A percentile compares a stretch with the other conserved stretches of the same genome.
phyloP scores from a whole-genome alignment of 2,797 vertebrate species.

The Sebastes diaconus region DNA sequence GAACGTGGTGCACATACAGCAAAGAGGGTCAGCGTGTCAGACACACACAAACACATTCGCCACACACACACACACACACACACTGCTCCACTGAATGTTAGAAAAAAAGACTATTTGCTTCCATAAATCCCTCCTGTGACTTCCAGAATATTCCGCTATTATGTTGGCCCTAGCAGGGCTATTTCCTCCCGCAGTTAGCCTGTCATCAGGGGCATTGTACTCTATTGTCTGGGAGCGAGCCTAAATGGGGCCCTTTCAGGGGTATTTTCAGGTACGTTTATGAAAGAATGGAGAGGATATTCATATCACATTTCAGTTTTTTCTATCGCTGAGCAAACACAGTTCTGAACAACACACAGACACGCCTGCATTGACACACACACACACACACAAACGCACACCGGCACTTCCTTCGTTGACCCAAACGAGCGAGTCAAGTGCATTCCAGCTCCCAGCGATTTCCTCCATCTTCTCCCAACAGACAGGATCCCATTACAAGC shows the following conservation, averaged over 20 bases:
- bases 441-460: conserved; percentile 74
- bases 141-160: conserved; percentile 74
- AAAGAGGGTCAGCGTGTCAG: conserved; percentile 59
- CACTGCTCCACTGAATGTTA: conserved; percentile 28
- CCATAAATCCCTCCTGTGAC: conserved; percentile 70
- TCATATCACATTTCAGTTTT: conserved; percentile 79
- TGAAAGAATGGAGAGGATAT: conserved; percentile 78
- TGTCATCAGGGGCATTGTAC: conserved; percentile 79
- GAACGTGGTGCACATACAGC: conserved; percentile 44
- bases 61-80: conserved; percentile 23
- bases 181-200: conserved; percentile 79
- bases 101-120: conserved; percentile 67
- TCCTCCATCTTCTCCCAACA: conserved; percentile 72
- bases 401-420: conserved; percentile 71
- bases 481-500: conserved; percentile 76
- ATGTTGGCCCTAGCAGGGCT: conserved; percentile 55
- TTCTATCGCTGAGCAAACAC: conserved; percentile 65
- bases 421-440: conserved; percentile 69
- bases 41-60: conserved; percentile 28
- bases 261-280: conserved; percentile 75
- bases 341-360: conserved; percentile 45
- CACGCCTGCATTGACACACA: conserved; percentile 10
- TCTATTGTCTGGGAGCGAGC: conserved; percentile 64
- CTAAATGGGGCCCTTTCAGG: conserved; percentile 70
- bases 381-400: conserved; percentile 32